These are phyloP conservation scores for Psilopsiagon aurifrons DNA, from an alignment of 2,113 vertebrate species.

Conservation along the genomic window DNA sequence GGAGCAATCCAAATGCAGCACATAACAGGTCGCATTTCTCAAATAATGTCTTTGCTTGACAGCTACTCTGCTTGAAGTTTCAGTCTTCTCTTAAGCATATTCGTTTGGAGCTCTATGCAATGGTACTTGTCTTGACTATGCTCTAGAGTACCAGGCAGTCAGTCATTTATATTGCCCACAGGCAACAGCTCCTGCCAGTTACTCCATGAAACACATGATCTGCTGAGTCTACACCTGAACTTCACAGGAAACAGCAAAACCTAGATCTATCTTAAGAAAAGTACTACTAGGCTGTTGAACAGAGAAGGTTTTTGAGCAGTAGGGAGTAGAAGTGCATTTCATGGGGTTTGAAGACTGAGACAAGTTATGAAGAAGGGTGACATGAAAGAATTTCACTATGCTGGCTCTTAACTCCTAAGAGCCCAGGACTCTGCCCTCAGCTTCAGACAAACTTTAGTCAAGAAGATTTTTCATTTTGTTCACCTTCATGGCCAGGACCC, in stretches of 20 bases:
- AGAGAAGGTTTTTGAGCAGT: neutral
- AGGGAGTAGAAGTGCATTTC: neutral
- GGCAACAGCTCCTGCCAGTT: neutral
- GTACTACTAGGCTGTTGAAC: neutral
- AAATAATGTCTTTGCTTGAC: neutral
- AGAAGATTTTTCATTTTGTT: neutral
- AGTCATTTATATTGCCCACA: neutral
- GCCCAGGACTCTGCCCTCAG: neutral
- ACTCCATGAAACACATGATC: neutral
- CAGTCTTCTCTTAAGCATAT: neutral
- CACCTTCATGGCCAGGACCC: slow-evolving; percentile 97
- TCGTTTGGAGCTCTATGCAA: neutral
- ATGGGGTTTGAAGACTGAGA: neutral
- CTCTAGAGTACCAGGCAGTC: neutral
- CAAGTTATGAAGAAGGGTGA: neutral
- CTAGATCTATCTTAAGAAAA: neutral
- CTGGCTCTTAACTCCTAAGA: neutral
- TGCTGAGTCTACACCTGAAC: slow-evolving; percentile 3
- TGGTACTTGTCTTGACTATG: neutral
- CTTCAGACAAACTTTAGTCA: neutral
- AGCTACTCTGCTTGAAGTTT: neutral
- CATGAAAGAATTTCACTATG: neutral
- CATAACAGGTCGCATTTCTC: neutral
- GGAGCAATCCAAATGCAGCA: neutral
- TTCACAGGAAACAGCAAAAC: neutral